Base-by-base conservation (phyloP, 2,797 vertebrate species). In the Antennarius maculatus region DNA sequence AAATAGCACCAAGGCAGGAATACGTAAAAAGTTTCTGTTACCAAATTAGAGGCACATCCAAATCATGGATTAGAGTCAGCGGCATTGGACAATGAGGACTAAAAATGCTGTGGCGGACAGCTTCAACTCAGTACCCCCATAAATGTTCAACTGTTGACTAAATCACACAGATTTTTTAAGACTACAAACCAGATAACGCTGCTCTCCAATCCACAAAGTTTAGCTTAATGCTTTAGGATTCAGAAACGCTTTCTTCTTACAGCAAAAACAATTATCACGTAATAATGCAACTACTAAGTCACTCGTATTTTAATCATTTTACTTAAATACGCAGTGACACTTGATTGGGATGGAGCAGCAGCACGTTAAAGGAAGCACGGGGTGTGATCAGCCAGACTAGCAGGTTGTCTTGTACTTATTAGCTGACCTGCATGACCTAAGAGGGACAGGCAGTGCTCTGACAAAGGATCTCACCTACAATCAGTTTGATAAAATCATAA, bases 11-110 rank as follows among this genome's bases (percentile, higher is more conserved):
- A 46, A 84, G 59, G 79, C 60, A 85, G 69, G 86, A 80, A 89
- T 69, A 76, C 69, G 90, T 86, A 83, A 84, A 89, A 91, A 85
- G 85, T 90, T 92, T 85, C 67, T 83, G 78, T 87, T 76, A 79
- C 70, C 58, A 69, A 87, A 87, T 83, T 75, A 67, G 70, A 71
- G 46, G 54, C 57, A 42, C 61, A 68, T 81, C 66, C 62, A 2
- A 49, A 76, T 70, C 71, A 62, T 43, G 59, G 48, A 37, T 29
- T 51, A 72, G 48, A 66, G 69, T 76, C 58, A 27, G 66, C 79
- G 66, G 79, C 52, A 27, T 43, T 60, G 70, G 63, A 84, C 81
- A 74, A 70, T 74, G 69, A 56, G 6, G 11, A 53, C 55, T 61
- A 61, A 66, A 79, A 66, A 66, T 58, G 70, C 59, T 45, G 70